Evolutionary conservation across 1,140 invertebrate genomes (phyloP), one percentile per base, ranked within the genome.

Genomic region (Probaryconus sp.): DNA sequence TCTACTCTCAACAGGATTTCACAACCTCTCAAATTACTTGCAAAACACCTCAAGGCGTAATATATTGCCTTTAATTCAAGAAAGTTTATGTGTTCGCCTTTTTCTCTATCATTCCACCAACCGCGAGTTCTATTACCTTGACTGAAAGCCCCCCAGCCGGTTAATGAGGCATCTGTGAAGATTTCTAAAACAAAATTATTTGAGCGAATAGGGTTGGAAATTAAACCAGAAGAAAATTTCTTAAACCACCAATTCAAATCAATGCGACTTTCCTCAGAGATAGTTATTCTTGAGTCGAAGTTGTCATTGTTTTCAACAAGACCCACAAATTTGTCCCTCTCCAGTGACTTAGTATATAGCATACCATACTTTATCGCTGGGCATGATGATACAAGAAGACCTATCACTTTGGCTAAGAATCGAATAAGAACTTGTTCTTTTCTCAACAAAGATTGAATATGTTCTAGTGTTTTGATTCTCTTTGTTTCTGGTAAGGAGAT

Each of bases 371-470:
- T 42, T 7, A 48, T 3, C 2, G 30, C 51, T 28, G 42, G 40
- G 50, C 40, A 48, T 13, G 16, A 9, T 1, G 51, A 16, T 9
- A 67, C 33, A 9, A 67, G 16, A 7, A 21, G 18, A 6, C 51
- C 63, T 13, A 67, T 56, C 5, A 67, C n/a, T 4, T 56, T 7
- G 1, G 63, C 50, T 14, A 67, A 40, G 7, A 17, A 13, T 28
- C 17, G 7, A 17, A 67, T 67, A 31, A 28, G 47, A 6, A 24
- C 11, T 35, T 11, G 1, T 13, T 35, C 13, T 11, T 14, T 13
- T 6, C 11, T 13, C 5, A 11, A 13, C 33, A 13, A 5, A 6
- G 10, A 11, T 2, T 3, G 2, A 5, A 14, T 13, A 5, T 13
- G 13, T 35, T 35, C 10, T 13, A 35, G 5, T 35, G 13, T 11